These are phyloP conservation scores for Balanococcus diminutus DNA, from an alignment of 2,888 invertebrate species.

Conservation along the genomic window DNA sequence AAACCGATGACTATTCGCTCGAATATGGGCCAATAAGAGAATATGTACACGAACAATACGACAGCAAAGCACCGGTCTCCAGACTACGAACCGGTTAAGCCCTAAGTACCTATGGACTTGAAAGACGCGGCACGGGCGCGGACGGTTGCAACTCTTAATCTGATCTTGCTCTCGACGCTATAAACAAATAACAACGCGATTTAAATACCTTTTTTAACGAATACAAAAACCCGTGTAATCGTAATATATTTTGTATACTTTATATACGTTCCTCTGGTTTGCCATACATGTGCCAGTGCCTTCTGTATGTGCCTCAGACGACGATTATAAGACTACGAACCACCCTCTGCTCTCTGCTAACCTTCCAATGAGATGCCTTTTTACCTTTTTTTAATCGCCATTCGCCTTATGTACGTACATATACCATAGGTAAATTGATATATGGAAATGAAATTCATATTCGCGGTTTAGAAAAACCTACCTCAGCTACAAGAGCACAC, in stretches of 20 bases:
- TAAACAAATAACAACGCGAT: constrained; percentile 26
- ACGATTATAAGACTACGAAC: no score
- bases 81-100: constrained; percentile 13
- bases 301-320: no score
- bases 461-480: constrained; percentile 39
- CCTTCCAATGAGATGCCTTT: no score
- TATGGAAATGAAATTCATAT: constrained; percentile 53
- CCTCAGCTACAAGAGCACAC: no score
- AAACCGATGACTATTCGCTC: background rate
- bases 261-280: background rate
- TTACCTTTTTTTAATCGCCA: background rate
- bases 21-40: constrained; percentile 24
- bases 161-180: constrained; percentile 8
- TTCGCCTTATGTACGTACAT: background rate
- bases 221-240: background rate
- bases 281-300: no score
- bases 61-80: background rate
- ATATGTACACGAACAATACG: constrained; percentile 9
- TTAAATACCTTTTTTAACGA: constrained; percentile 21
- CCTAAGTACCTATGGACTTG: background rate
- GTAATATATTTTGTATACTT: background rate
- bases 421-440: background rate
- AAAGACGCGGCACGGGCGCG: no score
- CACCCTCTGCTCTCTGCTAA: no score
- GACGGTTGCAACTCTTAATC: background rate